Conservation (phyloP, 2,113 vertebrate species). For the Pluvialis apricaria region DNA sequence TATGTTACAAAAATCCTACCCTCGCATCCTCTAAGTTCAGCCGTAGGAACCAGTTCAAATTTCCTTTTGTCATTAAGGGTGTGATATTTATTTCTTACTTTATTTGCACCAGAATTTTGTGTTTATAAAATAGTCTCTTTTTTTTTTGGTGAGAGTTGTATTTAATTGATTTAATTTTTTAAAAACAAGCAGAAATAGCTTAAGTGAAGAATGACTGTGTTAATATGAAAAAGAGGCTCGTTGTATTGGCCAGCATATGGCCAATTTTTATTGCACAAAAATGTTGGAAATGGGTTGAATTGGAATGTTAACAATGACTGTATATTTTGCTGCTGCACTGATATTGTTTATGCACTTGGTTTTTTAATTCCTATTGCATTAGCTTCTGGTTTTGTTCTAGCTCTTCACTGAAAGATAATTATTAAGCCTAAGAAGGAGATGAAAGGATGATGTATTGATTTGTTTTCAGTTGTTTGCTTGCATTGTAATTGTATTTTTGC, state of each 20-base stretch:
- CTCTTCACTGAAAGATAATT: slow-evolving; percentile 64
- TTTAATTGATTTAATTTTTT: slow-evolving; percentile 63
- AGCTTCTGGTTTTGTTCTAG: slow-evolving; percentile 59
- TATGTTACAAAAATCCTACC: slow-evolving; percentile 44
- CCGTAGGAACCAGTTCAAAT: slow-evolving; percentile 51
- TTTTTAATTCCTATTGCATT: slow-evolving; percentile 58
- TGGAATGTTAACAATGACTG: slow-evolving; percentile 65
- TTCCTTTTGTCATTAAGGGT: slow-evolving; percentile 55
- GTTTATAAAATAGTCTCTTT: slow-evolving; percentile 29
- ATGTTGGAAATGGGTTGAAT: slow-evolving; percentile 66
- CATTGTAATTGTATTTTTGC: slow-evolving; percentile 46
- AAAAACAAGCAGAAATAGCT: slow-evolving; percentile 51
- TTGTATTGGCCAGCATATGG: slow-evolving; percentile 67
- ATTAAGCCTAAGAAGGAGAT: slow-evolving; percentile 69
- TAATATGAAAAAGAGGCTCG: slow-evolving; percentile 54
- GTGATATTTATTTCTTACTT: slow-evolving; percentile 62
- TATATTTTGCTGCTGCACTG: slow-evolving; percentile 73
- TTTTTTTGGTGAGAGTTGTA: slow-evolving; percentile 46
- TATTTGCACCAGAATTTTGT: slow-evolving; percentile 55
- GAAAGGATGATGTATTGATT: slow-evolving; percentile 59
- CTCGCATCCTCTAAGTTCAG: slow-evolving; percentile 53
- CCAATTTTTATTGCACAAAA: slow-evolving; percentile 73
- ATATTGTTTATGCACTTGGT: slow-evolving; percentile 72
- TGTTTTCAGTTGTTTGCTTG: slow-evolving; percentile 53
- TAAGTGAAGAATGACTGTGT: slow-evolving; percentile 51